These are phyloP conservation scores for Labeo catla DNA, from an alignment of 2,113 vertebrate species.

Conservation along the genomic window DNA sequence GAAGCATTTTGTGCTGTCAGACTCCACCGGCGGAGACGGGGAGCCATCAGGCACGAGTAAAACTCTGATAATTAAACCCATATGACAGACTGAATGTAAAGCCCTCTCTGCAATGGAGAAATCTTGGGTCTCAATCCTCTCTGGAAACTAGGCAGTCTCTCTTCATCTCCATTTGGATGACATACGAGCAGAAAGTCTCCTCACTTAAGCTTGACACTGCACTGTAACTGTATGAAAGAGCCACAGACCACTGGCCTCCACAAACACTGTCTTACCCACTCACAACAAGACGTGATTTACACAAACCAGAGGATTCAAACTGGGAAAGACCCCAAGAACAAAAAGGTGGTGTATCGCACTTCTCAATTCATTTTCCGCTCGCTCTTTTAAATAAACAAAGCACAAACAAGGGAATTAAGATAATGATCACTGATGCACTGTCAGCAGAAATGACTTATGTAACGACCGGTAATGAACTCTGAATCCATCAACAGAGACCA, in stretches of 20 bases:
- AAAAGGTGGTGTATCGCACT: constrained; percentile 37
- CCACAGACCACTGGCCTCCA: constrained; percentile 38
- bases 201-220: constrained; percentile 10
- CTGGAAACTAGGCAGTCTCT: constrained; percentile 34
- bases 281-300: constrained; percentile 37
- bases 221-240: background rate
- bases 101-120: constrained; percentile 25
- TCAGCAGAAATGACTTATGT: constrained; percentile 63
- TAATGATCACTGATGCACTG: constrained; percentile 69
- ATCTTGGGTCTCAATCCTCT: background rate
- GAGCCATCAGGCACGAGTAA: constrained; percentile 35
- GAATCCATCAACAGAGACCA: constrained; percentile 63
- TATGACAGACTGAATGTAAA: constrained; percentile 46
- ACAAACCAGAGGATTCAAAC: constrained; percentile 44
- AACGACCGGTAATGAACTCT: constrained; percentile 61
- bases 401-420: constrained; percentile 71
- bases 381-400: constrained; percentile 69
- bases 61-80: constrained; percentile 53
- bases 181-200: constrained; percentile 9
- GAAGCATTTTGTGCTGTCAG: background rate
- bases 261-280: constrained; percentile 30
- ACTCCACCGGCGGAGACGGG: background rate
- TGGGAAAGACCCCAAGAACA: constrained; percentile 54
- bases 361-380: background rate
- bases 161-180: constrained; percentile 44